Percentiles rank a stretch among this genome's conserved stretches.
phyloP scores from a whole-genome alignment of 1,140 invertebrate genomes.

The Spodoptera frugiperda region DNA sequence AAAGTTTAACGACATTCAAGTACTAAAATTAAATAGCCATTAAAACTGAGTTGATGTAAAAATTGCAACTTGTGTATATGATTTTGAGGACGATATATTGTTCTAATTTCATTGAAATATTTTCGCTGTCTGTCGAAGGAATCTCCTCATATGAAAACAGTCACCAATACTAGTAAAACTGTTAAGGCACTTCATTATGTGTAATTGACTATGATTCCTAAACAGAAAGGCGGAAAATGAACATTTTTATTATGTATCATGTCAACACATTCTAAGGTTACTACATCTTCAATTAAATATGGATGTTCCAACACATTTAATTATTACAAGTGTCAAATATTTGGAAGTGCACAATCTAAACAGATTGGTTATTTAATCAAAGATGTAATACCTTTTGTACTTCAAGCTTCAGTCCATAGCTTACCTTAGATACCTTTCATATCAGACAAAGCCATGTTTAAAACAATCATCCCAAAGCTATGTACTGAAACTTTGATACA shows the following conservation, averaged over 20 bases:
- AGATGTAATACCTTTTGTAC: background rate
- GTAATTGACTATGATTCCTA: constrained; percentile 17
- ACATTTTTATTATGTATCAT: background rate
- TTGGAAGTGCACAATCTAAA: background rate
- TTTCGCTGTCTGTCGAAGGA: constrained; percentile 19
- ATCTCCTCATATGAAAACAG: background rate
- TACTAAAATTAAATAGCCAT: background rate
- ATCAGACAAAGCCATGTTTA: constrained; percentile 10
- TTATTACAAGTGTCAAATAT: background rate
- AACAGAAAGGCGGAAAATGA: constrained; percentile 35
- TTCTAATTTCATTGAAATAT: background rate
- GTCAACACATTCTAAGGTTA: background rate
- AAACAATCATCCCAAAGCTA: background rate
- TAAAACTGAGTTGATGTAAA: background rate
- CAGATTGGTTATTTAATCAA: background rate
- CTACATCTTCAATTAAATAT: background rate
- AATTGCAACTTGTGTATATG: no score
- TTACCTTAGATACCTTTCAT: constrained; percentile 2
- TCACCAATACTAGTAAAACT: constrained; percentile 2
- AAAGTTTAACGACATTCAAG: background rate
- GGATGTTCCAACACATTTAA: background rate
- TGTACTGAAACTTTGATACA: background rate
- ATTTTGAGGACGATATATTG: background rate
- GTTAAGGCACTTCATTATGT: constrained; percentile 34
- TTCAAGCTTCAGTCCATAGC: background rate